These are phyloP conservation scores for Rhabdomys dilectus DNA, from an alignment of 2,113 vertebrate genomes.

Conservation along the genomic window DNA sequence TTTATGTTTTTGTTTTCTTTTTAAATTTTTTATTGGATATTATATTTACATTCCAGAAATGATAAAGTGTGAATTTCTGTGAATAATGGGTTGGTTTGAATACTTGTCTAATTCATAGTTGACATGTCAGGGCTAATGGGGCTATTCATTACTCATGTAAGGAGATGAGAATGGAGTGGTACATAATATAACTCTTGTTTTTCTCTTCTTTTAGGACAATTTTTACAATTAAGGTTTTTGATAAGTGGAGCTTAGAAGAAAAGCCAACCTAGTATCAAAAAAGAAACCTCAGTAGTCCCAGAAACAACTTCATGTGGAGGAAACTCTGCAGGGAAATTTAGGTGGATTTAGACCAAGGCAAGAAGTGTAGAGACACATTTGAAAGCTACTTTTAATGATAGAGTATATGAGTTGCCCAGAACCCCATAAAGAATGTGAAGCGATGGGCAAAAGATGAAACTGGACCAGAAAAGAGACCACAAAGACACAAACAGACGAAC, in stretches of 20 bases:
- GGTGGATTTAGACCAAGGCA: background rate
- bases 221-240: background rate
- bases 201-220: background rate
- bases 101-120: background rate
- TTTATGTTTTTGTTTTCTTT: no score
- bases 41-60: background rate
- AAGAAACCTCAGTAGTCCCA: background rate
- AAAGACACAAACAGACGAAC: background rate
- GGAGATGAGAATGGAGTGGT: no score
- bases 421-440: no score
- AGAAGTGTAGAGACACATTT: background rate
- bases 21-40: no score
- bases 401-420: background rate
- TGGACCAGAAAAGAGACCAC: background rate
- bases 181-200: background rate
- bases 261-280: background rate
- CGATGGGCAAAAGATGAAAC: no score
- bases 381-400: background rate
- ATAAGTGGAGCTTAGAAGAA: background rate
- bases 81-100: background rate
- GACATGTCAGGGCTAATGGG: accelerated
- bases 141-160: background rate
- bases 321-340: background rate
- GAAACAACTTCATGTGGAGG: background rate
- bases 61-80: background rate